Evolutionary conservation across 1,140 invertebrate species (phyloP), one percentile per base, ranked within the genome.

Genomic region (Macrosteles quadrilineatus): DNA sequence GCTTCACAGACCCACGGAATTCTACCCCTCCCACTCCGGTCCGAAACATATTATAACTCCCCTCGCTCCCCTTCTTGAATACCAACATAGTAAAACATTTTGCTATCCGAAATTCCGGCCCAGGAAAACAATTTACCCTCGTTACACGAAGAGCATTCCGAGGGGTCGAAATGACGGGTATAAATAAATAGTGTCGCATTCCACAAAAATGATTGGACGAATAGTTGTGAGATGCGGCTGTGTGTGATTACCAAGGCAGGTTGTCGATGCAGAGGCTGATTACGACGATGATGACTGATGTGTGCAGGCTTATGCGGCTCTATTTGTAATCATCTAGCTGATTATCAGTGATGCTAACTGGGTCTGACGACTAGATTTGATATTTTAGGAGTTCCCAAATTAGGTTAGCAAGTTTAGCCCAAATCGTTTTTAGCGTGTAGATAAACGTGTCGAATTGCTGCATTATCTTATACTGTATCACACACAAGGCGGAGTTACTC

Each of bases 71-170:
- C 29, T 25, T 68, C 67, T 62, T 27, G 67, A 69, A 69, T 69
- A 69, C 67, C 67, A 36, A 69, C 67, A 69, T 69, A 69, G 67
- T 69, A 62, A 69, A 69, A 69, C 67, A 69, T 69, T 69, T 69
- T 69, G 67, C 67, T 64, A 64, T 64, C 59, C 59, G 59, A 64
- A 64, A 64, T 64, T 64, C 59, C 59, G 31, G 40, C 29, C 50
- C 67, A 23, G 55, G 67, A 50, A 69, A 69, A 69, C 67, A 69
- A 69, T 69, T 69, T 69, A 69, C 50, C 31, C 67, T 69, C 67
- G 47, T 69, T 64, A 64, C 29, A 64, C 59, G 59, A 17, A 27
- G 59, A 30, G 47, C 47, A 50, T 50, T 50, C 47, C 21, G 47
- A 50, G 47, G 47, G 47, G 47, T 50, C 47, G 6, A 19, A 50